Evolutionary conservation across 2,113 vertebrate genomes (phyloP).

Genomic region (Campylomormyrus numenius): DNA sequence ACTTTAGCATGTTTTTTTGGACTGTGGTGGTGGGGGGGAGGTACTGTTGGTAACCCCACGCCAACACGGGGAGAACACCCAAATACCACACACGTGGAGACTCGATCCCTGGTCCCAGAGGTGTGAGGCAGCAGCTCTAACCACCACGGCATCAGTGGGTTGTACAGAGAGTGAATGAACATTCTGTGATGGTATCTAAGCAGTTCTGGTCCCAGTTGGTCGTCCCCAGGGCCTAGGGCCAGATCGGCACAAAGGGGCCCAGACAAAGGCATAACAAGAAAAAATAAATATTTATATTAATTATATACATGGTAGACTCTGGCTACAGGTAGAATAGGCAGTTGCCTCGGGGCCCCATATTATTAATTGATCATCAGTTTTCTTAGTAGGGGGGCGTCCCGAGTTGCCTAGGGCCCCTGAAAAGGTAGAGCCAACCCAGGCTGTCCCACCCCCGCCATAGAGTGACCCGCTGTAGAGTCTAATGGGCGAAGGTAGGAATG

Average conservation of each 20-base stretch:
- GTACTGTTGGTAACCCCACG: not conserved
- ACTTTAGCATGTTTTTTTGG: not conserved
- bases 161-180: not conserved
- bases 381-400: not conserved
- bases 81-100: not conserved
- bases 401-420: not conserved
- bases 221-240: not conserved
- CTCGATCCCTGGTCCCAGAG: not conserved
- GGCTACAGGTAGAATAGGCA: not conserved
- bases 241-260: not conserved
- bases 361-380: not conserved
- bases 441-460: not conserved
- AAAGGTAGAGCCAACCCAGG: not conserved
- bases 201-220: not conserved
- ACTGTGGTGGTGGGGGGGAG: not conserved
- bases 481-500: not conserved
- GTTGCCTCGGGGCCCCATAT: not conserved
- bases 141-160: no score
- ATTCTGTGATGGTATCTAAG: not conserved
- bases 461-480: not conserved
- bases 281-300: not conserved
- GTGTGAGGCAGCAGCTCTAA: no score
- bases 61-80: not conserved
- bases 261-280: not conserved
- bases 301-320: not conserved